Conservation (phyloP, 1,140 invertebrate species). For the Aphaenogaster rudis region DNA sequence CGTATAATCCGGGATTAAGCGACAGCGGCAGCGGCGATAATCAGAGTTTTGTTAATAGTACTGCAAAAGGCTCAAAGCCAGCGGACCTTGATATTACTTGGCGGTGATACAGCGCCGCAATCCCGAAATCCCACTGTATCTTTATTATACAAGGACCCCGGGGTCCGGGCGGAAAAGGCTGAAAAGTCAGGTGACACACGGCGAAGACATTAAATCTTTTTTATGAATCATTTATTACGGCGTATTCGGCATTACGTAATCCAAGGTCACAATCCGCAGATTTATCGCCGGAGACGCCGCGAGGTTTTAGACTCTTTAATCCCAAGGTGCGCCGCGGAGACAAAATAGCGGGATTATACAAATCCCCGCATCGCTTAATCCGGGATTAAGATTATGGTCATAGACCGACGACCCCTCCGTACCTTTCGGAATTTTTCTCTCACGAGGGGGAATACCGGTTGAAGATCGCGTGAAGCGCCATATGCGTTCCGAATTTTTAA, state of each 20-base stretch:
- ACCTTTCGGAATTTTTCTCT: slow-evolving; percentile 70
- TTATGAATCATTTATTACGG: slow-evolving; percentile 66
- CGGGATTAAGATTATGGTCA: slow-evolving; percentile 77
- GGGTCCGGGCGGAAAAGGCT: slow-evolving; percentile 4
- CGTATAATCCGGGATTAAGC: slow-evolving; percentile 56
- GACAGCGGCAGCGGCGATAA: slow-evolving; percentile 47
- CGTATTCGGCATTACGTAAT: slow-evolving; percentile 62
- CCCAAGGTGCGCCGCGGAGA: slow-evolving; percentile 71
- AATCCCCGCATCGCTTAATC: slow-evolving; percentile 74
- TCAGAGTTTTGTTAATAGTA: slow-evolving; percentile 64
- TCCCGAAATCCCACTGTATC: slow-evolving; percentile 53
- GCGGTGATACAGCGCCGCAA: slow-evolving; percentile 59
- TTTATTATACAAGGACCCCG: slow-evolving; percentile 29
- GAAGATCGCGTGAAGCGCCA: slow-evolving; percentile 6
- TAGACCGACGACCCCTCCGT: slow-evolving; percentile 53
- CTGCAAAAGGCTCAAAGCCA: slow-evolving; percentile 54
- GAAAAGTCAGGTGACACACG: slow-evolving; percentile 56
- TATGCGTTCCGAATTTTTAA: slow-evolving; percentile 33
- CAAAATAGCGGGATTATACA: slow-evolving; percentile 76
- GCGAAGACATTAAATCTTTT: slow-evolving; percentile 52
- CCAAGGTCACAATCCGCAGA: slow-evolving; percentile 70
- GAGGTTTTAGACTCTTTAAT: slow-evolving; percentile 75
- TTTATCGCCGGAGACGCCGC: slow-evolving; percentile 69
- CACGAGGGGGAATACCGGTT: slow-evolving; percentile 20
- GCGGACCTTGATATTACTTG: slow-evolving; percentile 60